Evolutionary conservation across 2,797 vertebrate genomes (phyloP).

Genomic region (Geotrypetes seraphini): DNA sequence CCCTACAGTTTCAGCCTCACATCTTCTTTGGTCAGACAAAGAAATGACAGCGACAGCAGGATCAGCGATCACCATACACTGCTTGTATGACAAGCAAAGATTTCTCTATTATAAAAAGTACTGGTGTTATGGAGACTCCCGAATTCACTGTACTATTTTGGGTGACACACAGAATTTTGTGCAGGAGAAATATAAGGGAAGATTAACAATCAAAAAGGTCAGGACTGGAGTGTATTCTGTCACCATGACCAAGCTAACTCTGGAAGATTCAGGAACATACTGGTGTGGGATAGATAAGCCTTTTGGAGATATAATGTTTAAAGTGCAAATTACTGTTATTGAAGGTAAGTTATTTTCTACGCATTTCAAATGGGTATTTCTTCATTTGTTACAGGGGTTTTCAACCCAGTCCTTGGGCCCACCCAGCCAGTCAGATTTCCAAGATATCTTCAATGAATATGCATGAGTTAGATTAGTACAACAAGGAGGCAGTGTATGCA

Average conservation of each 20-base stretch:
- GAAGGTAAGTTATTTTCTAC: slow-evolving; percentile 32
- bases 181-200: not conserved
- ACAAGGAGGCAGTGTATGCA: no score
- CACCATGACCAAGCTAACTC: slow-evolving; percentile 23
- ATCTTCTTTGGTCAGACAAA: not conserved
- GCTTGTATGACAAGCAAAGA: slow-evolving; percentile 1
- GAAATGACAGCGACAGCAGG: slow-evolving; percentile 22
- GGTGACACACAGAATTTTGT: slow-evolving; percentile 26
- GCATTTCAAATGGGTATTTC: no score
- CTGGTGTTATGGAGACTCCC: slow-evolving; percentile 49
- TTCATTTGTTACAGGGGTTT: no score
- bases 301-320: slow-evolving; percentile 43
- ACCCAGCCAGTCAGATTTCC: no score
- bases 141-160: slow-evolving; percentile 34
- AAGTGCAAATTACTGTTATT: slow-evolving; percentile 31
- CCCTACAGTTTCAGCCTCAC: not conserved
- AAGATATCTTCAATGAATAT: no score
- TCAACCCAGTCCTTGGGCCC: no score
- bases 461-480: no score
- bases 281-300: slow-evolving; percentile 56
- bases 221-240: slow-evolving; percentile 19
- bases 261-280: slow-evolving; percentile 40
- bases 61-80: slow-evolving; percentile 21
- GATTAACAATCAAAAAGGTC: slow-evolving; percentile 13
- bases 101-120: slow-evolving; percentile 45